These are phyloP conservation scores for Solen grandis DNA, from an alignment of 1,140 invertebrate species.

Conservation along the genomic window DNA sequence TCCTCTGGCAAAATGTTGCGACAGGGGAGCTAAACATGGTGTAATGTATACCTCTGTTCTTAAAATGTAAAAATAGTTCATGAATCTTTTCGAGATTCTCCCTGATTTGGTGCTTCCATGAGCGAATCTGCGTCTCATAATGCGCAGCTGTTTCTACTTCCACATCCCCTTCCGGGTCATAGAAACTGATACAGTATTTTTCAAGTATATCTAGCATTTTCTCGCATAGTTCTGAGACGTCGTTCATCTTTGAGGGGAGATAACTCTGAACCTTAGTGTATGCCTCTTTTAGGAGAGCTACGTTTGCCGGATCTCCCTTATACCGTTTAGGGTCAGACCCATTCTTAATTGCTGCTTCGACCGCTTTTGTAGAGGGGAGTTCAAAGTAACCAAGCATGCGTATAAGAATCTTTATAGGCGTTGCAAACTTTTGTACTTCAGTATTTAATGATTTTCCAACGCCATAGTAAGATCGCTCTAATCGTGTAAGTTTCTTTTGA, in stretches of 20 bases:
- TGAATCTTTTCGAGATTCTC: constrained; percentile 51
- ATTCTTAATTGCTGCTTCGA: constrained; percentile 61
- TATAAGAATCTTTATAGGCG: constrained; percentile 60
- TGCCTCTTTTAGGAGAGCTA: constrained; percentile 59
- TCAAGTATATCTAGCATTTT: constrained; percentile 55
- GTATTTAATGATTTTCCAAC: constrained; percentile 56
- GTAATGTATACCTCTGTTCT: constrained; percentile 37
- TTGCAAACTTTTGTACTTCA: constrained; percentile 61
- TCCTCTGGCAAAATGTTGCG: constrained; percentile 56
- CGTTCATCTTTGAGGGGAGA: constrained; percentile 57
- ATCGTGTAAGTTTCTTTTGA: constrained; percentile 50
- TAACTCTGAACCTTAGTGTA: constrained; percentile 60
- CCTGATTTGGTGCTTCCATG: constrained; percentile 56
- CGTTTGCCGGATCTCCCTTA: constrained; percentile 56
- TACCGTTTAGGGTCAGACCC: constrained; percentile 55
- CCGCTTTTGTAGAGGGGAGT: constrained; percentile 47
- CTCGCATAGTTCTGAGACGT: constrained; percentile 44
- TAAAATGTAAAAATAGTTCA: constrained; percentile 31
- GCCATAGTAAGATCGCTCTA: constrained; percentile 67
- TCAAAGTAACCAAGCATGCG: constrained; percentile 59
- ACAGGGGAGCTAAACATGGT: constrained; percentile 55
- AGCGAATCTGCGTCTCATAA: constrained; percentile 64
- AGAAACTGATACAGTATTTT: constrained; percentile 73
- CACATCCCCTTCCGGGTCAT: constrained; percentile 57
- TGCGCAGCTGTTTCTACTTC: constrained; percentile 66